Base-by-base conservation (phyloP, 2,797 vertebrate genomes). In the Ciconia nigra region DNA sequence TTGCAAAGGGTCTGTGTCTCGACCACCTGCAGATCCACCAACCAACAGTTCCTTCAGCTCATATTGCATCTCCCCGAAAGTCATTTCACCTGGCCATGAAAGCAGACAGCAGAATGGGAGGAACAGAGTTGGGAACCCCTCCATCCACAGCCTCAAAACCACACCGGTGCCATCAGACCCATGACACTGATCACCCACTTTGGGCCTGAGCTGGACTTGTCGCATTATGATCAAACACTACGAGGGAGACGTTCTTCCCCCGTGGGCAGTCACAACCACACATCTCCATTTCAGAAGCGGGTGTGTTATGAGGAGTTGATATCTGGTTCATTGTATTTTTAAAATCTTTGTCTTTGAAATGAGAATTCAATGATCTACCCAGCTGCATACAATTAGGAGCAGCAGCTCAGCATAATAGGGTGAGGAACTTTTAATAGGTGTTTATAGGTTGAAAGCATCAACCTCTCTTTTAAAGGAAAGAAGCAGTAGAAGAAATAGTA, bases 381-480 rank as follows among this genome's bases (percentile, higher is more conserved):
- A 98, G 97, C 97, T 98, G 97, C 95, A 97, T 86, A 93, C 94
- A 97, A 97, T 98, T 98, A 98, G 96, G 93, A 97, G 93, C 97
- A 97, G 94, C 86, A 95, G 96, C 88, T 97, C 51, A 21, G 81
- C 95, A 83, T 97, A 96, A 97, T 92, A 97, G 96, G 94, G 96
- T 96, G 96, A 97, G 94, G 97, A 98, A 98, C 93, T 97, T 98
- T 97, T 98, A 98, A 96, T 98, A 93, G 93, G 94, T 98, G 97
- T 98, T 98, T 98, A 98, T 97, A 97, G 96, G 92, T 97, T 98
- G 96, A 98, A 98, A 98, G 86, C 90, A 97, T 95, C 72, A 69
- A 90, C 95, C 58, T 89, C 84, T 91, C 77, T 92, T 98, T 97
- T 97, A 98, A 98, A 97, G 93, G 92, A 98, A 98, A 98, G 95